Base-by-base conservation (phyloP, 1,140 invertebrate genomes). In the Cheumatopsyche charites region DNA sequence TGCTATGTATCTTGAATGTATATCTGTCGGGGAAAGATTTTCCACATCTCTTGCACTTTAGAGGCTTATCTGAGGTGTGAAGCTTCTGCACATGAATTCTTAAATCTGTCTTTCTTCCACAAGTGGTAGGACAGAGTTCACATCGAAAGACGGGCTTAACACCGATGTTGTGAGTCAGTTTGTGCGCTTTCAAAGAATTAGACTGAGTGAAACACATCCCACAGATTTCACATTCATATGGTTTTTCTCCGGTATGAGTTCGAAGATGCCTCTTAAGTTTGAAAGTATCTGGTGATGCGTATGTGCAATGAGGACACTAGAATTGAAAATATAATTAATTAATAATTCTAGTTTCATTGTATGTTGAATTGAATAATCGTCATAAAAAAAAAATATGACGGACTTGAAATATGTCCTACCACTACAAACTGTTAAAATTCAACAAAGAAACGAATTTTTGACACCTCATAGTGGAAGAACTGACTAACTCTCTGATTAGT, bases 201-300 rank as follows among this genome's bases (percentile, higher is more conserved):
- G 94, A 97, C 80, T 98, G 97, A 0, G 96, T 98, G 82, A 99
- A 99, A 76, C 94, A 86, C 26, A 93, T 88, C 77, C 93, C 90
- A 84, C 97, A 98, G 75, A 92, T 89, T 74, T 95, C 94, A 83
- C 97, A 99, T 79, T 96, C 93, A 80, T 97, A 97, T 0, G 95
- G 96, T 73, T 87, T 87, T 73, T 97, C 94, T 0, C 96, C 96
- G 0, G 96, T 98, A 78, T 99, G 97, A 13, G 96, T 98, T 47
- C 96, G 90, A 75, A 97, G 86, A 81, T 98, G 96, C 29, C 97
- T 92, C 80, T 97, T 95, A 79, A 99, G 83, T 83, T 98, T 98
- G 81, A 98, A 98, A 12, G 96, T 98, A 82, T 99, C 97, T 4
- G 96, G 96, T 79, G 94, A 97, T 15, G 97, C 96, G 79, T 99